A percentile compares a stretch with the other conserved stretches of the same genome.
phyloP scores from a whole-genome alignment of 2,113 vertebrate species.

The Lasiurus borealis region DNA sequence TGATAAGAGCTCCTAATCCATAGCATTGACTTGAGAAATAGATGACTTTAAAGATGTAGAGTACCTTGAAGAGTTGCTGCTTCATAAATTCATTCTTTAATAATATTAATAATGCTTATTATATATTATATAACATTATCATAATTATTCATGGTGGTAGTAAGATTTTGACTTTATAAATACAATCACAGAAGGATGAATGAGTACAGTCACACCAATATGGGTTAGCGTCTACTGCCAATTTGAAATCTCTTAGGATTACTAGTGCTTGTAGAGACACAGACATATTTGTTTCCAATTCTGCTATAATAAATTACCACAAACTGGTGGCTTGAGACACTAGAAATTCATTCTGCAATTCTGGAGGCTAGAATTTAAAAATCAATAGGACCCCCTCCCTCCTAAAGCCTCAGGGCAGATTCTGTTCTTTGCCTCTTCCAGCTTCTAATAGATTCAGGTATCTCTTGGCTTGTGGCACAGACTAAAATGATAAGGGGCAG shows the following conservation, averaged over 20 bases:
- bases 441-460: background rate
- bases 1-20: background rate
- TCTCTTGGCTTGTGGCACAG: background rate
- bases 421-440: background rate
- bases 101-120: background rate
- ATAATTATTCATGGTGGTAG: background rate
- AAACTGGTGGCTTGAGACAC: background rate
- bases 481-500: too few relatives aligned
- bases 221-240: background rate
- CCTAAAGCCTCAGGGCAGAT: background rate
- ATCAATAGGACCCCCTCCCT: fast-evolving
- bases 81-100: background rate
- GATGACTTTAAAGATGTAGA: background rate
- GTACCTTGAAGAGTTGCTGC: background rate
- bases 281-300: background rate
- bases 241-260: background rate
- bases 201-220: background rate
- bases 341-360: background rate
- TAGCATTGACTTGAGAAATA: background rate
- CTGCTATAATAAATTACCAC: background rate
- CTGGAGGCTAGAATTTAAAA: background rate
- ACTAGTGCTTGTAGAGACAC: background rate
- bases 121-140: background rate
- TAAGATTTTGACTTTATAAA: background rate
- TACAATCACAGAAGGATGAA: background rate